Evolutionary conservation across 2,888 invertebrate species (phyloP), one percentile per base, ranked within the genome.

Genomic region (Drosophila flavopinicola): DNA sequence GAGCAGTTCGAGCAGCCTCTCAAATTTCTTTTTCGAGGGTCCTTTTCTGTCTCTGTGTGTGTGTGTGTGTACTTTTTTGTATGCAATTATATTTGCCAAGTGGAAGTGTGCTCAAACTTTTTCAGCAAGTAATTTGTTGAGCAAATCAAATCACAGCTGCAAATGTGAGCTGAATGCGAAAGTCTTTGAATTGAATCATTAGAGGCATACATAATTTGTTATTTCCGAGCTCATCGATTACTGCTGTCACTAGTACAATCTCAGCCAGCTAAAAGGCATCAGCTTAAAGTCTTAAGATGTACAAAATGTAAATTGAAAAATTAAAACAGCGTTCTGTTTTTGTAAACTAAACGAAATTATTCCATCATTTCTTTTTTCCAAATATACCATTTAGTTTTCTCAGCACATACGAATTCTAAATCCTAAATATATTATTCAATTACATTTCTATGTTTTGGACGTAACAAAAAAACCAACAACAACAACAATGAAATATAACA

Each of bases 1-100:
- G 49, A 39, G 48, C 38, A n/a, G 32, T 47, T 51, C 24, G 42
- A 54, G 47, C 42, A 47, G 47, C 10, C 32, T 42, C 66, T 58
- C 11, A 38, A 75, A 51, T 58, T 58, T 48, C 11, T 58, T 41
- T 45, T 49, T 37, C 56, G 53, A 65, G 58, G 13, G 39, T 41
- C 13, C 49, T 48, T 41, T 51, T 32, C 23, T 17, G 9, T 45
- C n/a, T 48, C 7, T 27, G 24, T 25, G 38, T 38, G 10, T 42
- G 38, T 6, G 38, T 29, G 53, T 32, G 15, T 13, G 35, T 32
- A 39, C 20, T 33, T 47, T 25, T 59, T 49, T 69, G 57, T n/a
- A n/a, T 64, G 75, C 75, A 71, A 71, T 71, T 71, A 71, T 74
- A 57, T 58, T 63, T 51, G 57, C 51, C 24, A 49, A 33, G 48